Evolutionary conservation across 2,113 vertebrate genomes (phyloP), one percentile per base, ranked within the genome.

Genomic region (Polyodon spathula): DNA sequence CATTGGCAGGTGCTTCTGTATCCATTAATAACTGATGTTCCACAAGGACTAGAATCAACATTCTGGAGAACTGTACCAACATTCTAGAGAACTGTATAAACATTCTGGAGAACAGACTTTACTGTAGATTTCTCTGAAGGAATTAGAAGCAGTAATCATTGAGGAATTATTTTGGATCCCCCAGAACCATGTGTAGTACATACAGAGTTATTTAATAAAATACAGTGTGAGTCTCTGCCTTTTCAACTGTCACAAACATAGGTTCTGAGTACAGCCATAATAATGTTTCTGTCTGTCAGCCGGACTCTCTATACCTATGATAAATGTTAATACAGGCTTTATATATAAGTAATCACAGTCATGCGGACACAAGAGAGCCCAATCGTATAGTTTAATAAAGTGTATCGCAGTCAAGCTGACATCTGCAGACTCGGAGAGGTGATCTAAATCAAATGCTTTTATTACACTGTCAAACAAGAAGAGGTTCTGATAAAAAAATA

Each of bases 281-380:
- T 51, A 37, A 60, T 50, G 46, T 60, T 48, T 50, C 48, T 60
- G 48, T 60, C 53, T 54, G 53, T 54, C 53, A 54, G 4, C 12
- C 44, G 16, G 58, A 27, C 42, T 15, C 6, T 38, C 42, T 37
- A 48, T 15, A 51, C 9, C 9, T 60, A 12, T 59, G 46, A 50
- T 50, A 43, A 38, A 60, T 48, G 46, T 9, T 43, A 46, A 37
- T 37, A 43, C 58, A 14, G 12, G 43, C 58, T 50, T 60, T 60
- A 15, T 58, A 51, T 60, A 51, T 51, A 51, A 12, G 11, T 60
- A 39, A 2, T 38, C 11, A 40, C 5, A 11, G 58, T n/a, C 16
- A 37, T 43, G 27, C 6, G 37, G 27, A 11, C 6, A 1, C 44
- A 38, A 14, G 14, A 60, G 44, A 15, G n/a, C 16, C 16, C 27